phyloP scores from a whole-genome alignment of 1,140 invertebrate species.

The Tribolium madens region DNA sequence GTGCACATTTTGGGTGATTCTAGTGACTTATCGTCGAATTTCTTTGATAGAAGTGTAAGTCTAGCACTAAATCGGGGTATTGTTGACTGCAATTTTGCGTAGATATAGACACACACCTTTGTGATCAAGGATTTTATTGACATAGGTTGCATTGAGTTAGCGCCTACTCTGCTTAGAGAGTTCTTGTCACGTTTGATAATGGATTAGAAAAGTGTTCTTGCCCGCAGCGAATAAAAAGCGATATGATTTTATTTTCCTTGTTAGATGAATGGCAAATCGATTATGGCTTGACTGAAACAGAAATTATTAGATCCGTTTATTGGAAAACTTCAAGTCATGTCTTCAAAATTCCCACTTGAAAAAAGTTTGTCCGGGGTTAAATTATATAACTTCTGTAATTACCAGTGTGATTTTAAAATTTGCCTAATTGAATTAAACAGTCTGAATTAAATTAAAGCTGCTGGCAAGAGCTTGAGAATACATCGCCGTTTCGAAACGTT shows the following conservation, averaged over 20 bases:
- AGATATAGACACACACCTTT: neutral
- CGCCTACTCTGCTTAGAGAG: neutral
- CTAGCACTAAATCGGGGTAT: neutral
- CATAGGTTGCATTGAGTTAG: neutral
- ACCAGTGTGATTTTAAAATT: neutral
- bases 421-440: neutral
- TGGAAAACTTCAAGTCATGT: neutral
- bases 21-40: neutral
- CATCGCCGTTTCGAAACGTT: conserved; percentile 20
- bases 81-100: neutral
- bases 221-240: neutral
- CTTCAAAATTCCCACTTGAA: neutral
- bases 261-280: neutral
- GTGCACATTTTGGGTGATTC: conserved; percentile 6
- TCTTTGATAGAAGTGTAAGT: conserved; percentile 5
- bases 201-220: neutral
- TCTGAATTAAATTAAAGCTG: neutral
- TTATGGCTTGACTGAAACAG: neutral
- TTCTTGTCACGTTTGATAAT: neutral
- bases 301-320: neutral
- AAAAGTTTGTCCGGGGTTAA: neutral
- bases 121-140: neutral
- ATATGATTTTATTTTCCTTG: neutral
- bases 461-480: conserved; percentile 12
- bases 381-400: neutral